Base-by-base conservation (phyloP, 2,113 vertebrate genomes). In the Raja brachyura region DNA sequence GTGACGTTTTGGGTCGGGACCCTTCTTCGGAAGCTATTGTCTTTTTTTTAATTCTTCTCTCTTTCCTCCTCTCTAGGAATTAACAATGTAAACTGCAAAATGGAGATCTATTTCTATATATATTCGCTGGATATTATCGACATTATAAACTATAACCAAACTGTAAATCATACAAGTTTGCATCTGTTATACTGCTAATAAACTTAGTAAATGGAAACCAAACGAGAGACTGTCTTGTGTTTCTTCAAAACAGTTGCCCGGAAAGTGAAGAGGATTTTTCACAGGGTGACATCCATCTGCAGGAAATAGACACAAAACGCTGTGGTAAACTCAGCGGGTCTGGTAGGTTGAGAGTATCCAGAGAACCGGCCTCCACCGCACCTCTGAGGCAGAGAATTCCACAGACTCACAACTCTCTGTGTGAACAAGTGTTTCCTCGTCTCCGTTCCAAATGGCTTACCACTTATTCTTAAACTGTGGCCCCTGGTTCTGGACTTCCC, bases 61-160 rank as follows among this genome's bases (percentile, higher is more conserved):
- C 13, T 93, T 54, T 22, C 54, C 20, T 93, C 59, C 20, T 13
- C 25, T 93, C 76, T 75, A 78, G 76, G 76, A 93, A 93, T 76
- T 76, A 93, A 78, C 73, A 75, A 93, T 76, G 73, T 93, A 93
- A 93, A 22, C 76, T 18, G 76, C 93, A 93, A 93, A 93, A 73
- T 31, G 76, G 66, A 76, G 93, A 93, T 93, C 59, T 93, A 93
- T 93, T 93, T 76, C 73, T 59, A 76, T 93, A 78, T 76, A 93
- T 76, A 76, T 76, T 93, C 76, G 9, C 93, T 76, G 73, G 48
- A 76, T 61, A 76, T 75, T 93, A 93, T 76, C 93, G 54, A 59
- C 93, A 76, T 93, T 78, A 93, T 75, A 76, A 78, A 76, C 70
- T 78, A 93, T 93, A 76, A 78, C 73, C 73, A 76, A 59, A 59